phyloP scores from a whole-genome alignment of 2,888 invertebrate genomes.

The Phengaris alcon region DNA sequence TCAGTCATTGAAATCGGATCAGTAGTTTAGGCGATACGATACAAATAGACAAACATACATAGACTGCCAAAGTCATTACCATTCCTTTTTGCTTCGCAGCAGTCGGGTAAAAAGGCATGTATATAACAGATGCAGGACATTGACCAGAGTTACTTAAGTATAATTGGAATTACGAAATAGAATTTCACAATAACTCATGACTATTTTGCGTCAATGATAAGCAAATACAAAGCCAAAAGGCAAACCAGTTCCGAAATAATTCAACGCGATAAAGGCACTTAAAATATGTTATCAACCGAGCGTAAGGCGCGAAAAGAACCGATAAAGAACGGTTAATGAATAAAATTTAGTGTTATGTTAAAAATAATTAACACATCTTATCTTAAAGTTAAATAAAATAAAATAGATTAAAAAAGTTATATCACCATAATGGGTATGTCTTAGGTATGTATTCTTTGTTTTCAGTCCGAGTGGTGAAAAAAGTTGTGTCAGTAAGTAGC shows the following conservation, averaged over 20 bases:
- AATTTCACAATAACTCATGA: background rate
- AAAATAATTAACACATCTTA: constrained; percentile 27
- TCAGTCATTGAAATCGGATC: too few species aligned
- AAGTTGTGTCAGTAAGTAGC: background rate
- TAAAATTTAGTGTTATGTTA: constrained; percentile 27
- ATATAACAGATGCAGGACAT: too few species aligned
- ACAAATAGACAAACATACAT: too few species aligned
- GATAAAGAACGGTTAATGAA: constrained; percentile 26
- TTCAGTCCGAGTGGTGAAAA: background rate
- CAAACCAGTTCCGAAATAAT: constrained; percentile 17
- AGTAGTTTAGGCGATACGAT: too few species aligned
- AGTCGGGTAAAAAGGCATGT: too few species aligned
- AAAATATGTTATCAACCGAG: constrained; percentile 25
- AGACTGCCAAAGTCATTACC: too few species aligned
- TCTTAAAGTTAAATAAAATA: constrained; percentile 9
- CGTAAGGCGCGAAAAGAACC: constrained; percentile 21
- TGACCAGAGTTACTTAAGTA: too few species aligned
- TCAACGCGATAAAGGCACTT: constrained; percentile 23
- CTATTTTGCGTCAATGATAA: constrained; percentile 7
- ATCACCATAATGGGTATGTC: background rate
- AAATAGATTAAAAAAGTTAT: constrained; percentile 19
- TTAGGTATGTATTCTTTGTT: background rate
- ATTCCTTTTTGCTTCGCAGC: too few species aligned
- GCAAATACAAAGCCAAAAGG: background rate
- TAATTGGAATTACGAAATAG: background rate